phyloP scores from a whole-genome alignment of 2,888 invertebrate genomes.

The Tipula confusa region DNA sequence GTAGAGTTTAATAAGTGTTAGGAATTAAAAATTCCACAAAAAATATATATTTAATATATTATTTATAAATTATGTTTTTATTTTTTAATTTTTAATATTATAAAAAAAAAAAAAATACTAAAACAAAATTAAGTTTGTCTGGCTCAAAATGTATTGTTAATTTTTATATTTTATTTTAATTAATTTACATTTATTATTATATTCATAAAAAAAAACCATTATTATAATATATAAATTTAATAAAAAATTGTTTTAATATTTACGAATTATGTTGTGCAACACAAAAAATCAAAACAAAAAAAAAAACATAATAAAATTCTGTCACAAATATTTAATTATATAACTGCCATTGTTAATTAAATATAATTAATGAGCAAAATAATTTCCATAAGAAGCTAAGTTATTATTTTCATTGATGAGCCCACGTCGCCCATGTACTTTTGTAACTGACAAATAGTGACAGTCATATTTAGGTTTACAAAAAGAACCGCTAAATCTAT shows the following conservation, averaged over 20 bases:
- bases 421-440: no score
- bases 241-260: not conserved
- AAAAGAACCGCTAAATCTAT: no score
- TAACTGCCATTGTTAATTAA: not conserved
- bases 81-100: not conserved
- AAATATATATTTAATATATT: not conserved
- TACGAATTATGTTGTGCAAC: not conserved
- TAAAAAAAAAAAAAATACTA: not conserved
- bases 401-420: no score
- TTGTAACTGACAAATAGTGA: no score
- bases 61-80: not conserved
- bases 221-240: not conserved
- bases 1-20: not conserved
- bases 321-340: not conserved
- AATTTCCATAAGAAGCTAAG: no score
- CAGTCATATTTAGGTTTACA: no score
- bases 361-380: not conserved
- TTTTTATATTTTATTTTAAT: not conserved
- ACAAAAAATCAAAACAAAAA: not conserved
- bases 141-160: conserved; percentile 12
- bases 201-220: not conserved
- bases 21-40: not conserved
- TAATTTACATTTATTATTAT: not conserved
- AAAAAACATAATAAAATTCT: not conserved
- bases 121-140: conserved; percentile 8